Base-by-base conservation (phyloP, 2,888 invertebrate genomes). In the Buathra laborator region DNA sequence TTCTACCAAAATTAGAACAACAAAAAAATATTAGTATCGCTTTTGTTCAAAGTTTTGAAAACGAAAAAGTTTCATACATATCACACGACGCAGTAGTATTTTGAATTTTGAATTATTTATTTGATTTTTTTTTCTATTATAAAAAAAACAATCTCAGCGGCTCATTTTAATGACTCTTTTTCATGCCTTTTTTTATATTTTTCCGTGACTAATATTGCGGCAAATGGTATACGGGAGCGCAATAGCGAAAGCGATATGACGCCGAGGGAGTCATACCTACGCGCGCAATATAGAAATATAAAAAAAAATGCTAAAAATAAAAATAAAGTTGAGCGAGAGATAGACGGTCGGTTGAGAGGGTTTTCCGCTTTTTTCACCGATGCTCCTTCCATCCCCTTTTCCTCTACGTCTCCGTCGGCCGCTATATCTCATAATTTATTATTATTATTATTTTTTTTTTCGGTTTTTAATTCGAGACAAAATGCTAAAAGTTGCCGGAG, bases 401-500 rank as follows among this genome's bases (percentile, higher is more conserved):
- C 32, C 56, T 12, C 56, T 10, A 12, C 56, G 10, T 56, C 12
- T 24, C 2, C 56, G 3, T 24, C 24, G 10, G 10, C 14, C 32
- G 62, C n/a, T 29, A 14, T 62, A 62, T 62, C 62, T 32, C 62
- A 32, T 32, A 14, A 14, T 62, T 32, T 29, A 0, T 62, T 62
- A 29, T 32, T 32, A 29, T n/a, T 5, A 16, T 53, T 51, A n/a
- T 14, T 59, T 62, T 7, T 53, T 53, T 74, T 74, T 75, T 72
- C 16, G 9, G 91, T 92, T 91, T 92, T 91, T 91, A 92, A 91
- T 91, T 91, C 90, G 92, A 91, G 91, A 92, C 90, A 91, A 92
- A 92, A 92, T 92, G 90, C 89, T 92, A 91, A 92, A 92, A 92
- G 91, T 92, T 91, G 90, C 90, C 91, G 89, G 89, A 90, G 91